Evolutionary conservation across 2,888 invertebrate genomes (phyloP), one percentile per base, ranked within the genome.

Genomic region (Exephanes ischioxanthus): DNA sequence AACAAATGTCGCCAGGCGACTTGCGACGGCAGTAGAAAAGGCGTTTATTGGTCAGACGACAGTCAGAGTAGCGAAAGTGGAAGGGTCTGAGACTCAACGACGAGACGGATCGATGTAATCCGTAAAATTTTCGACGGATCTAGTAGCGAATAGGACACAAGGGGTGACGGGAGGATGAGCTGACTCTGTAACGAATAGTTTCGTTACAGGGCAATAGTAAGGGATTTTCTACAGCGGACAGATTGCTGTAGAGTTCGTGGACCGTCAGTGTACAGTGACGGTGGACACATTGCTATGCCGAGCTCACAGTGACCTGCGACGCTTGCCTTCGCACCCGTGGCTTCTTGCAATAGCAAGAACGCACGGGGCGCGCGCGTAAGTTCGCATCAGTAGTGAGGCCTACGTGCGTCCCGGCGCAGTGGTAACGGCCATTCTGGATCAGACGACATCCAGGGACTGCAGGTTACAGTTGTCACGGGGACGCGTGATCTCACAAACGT

Each of bases 241-340:
- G 61, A 73, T 22, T 61, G 73, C 11, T 7, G 16, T 48, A 7
- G 73, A 58, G 30, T 61, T 61, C 26, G 30, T 30, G 71, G 30
- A 41, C 68, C 19, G 48, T 68, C 16, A 61, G 70, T 78, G 78
- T 78, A 19, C 41, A 19, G 58, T 19, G 45, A 68, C 45, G 48
- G 16, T 30, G 30, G 78, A 78, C 48, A 78, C 68, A 78, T 19
- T 26, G 68, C 58, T 9, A 58, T 30, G 19, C 22, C 55, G 22
- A 26, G 26, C 26, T 26, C 30, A 30, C 0, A 30, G 30, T 30
- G 5, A 55, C 51, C 51, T 30, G 37, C 51, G 14, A 16, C 48
- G 51, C 5, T 63, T 19, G 45, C 45, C 48, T 6, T 7, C 4
- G 61, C 48, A 63, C 48, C 19, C 33, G 51, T 76, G 26, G 48